These are phyloP conservation scores for Tringa solitaria DNA, from an alignment of 2,113 vertebrate species.

Conservation along the genomic window DNA sequence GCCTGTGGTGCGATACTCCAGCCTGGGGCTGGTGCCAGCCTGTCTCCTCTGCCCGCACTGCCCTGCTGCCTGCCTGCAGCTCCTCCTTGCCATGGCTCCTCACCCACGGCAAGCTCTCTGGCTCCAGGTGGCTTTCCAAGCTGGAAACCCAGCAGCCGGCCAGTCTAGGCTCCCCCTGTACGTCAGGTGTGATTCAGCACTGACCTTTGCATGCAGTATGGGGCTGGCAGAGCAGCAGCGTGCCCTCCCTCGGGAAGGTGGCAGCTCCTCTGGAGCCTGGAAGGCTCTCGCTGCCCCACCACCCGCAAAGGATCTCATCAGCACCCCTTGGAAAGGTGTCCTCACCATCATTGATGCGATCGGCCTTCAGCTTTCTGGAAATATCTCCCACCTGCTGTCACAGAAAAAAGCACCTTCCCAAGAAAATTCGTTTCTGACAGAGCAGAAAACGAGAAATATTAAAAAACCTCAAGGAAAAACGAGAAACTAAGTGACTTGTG, in stretches of 20 bases:
- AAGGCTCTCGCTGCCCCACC: not conserved
- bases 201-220: not conserved
- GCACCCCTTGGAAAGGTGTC: not conserved
- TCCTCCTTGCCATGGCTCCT: not conserved
- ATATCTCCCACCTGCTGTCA: not conserved
- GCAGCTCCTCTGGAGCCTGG: not conserved
- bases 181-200: not conserved
- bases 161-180: not conserved
- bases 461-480: not conserved
- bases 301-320: not conserved
- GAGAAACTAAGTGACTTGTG: not conserved
- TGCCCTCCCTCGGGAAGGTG: not conserved
- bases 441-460: not conserved
- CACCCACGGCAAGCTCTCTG: not conserved
- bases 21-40: not conserved
- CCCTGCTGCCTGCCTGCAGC: not conserved
- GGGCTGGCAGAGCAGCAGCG: not conserved
- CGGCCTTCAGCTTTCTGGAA: not conserved
- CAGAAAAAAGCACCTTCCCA: not conserved
- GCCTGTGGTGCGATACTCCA: fast-evolving
- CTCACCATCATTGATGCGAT: not conserved
- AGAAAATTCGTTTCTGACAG: not conserved
- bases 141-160: not conserved
- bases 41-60: not conserved
- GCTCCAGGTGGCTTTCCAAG: not conserved